Percentiles rank a stretch among this genome's conserved stretches.
phyloP scores from a whole-genome alignment of 1,140 invertebrate genomes.

The Ceratina calcarata region DNA sequence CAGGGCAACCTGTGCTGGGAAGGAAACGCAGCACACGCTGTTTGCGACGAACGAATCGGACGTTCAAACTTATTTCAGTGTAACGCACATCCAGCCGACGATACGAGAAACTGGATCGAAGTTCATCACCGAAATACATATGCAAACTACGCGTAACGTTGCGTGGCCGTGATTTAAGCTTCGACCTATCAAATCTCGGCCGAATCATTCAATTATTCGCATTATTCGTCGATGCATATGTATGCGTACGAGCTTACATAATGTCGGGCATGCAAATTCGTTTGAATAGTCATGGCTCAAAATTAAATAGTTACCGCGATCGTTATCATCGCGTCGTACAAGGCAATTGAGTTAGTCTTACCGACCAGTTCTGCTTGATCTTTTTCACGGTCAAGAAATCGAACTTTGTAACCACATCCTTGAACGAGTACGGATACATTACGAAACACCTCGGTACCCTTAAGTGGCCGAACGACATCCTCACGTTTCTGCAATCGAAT shows the following conservation, averaged over 20 bases:
- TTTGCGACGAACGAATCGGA: neutral
- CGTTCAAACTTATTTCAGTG: neutral
- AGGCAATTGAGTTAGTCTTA: constrained; percentile 18
- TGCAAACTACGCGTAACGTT: too few species aligned
- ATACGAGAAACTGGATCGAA: neutral
- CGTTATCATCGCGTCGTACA: neutral
- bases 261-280: too few species aligned
- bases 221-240: too few species aligned
- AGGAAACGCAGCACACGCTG: neutral
- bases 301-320: neutral
- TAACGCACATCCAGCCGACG: neutral
- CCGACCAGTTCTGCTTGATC: constrained; percentile 26
- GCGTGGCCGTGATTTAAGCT: too few species aligned
- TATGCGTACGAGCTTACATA: too few species aligned
- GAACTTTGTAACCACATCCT: neutral
- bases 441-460: constrained; percentile 18
- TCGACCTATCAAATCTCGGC: too few species aligned
- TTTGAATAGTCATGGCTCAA: too few species aligned
- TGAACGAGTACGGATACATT: neutral
- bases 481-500: constrained; percentile 23
- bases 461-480: constrained; percentile 6
- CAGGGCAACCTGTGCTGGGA: neutral
- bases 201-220: too few species aligned
- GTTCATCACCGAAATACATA: too few species aligned
- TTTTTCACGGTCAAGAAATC: neutral